phyloP scores from a whole-genome alignment of 2,797 vertebrate species.

The Betta splendens region DNA sequence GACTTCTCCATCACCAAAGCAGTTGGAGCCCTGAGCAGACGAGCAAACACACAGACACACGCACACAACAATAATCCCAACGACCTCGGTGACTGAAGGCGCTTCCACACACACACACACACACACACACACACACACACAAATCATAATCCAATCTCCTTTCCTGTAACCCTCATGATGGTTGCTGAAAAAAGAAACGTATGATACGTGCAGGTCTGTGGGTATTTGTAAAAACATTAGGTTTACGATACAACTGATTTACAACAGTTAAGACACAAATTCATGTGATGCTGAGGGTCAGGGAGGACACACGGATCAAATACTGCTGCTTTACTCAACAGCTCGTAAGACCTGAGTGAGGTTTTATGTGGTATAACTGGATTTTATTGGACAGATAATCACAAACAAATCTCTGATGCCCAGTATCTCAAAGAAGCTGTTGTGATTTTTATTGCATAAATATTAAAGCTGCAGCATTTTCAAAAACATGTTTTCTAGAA shows the following conservation, averaged over 20 bases:
- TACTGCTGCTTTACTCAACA: no score
- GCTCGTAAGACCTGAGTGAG: not conserved
- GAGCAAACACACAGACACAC: conserved; percentile 17
- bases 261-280: not conserved
- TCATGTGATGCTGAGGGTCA: not conserved
- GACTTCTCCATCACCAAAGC: conserved; percentile 45
- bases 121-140: not conserved
- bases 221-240: no score
- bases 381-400: not conserved
- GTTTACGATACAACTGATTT: not conserved
- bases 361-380: not conserved
- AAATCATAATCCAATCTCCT: conserved; percentile 8
- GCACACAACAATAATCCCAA: conserved; percentile 35
- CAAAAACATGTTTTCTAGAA: no score
- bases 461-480: no score
- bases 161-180: not conserved
- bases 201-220: not conserved
- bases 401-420: no score
- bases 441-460: not conserved
- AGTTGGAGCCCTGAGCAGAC: conserved; percentile 37
- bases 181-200: not conserved
- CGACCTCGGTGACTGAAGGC: conserved; percentile 21
- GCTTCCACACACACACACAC: conserved; percentile 10
- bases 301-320: not conserved
- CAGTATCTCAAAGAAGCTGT: not conserved